Percentiles rank a stretch among this genome's conserved stretches.
These are phyloP conservation scores for Cecropterus lyciades DNA, from an alignment of 1,140 invertebrate species.

Conservation along the genomic window DNA sequence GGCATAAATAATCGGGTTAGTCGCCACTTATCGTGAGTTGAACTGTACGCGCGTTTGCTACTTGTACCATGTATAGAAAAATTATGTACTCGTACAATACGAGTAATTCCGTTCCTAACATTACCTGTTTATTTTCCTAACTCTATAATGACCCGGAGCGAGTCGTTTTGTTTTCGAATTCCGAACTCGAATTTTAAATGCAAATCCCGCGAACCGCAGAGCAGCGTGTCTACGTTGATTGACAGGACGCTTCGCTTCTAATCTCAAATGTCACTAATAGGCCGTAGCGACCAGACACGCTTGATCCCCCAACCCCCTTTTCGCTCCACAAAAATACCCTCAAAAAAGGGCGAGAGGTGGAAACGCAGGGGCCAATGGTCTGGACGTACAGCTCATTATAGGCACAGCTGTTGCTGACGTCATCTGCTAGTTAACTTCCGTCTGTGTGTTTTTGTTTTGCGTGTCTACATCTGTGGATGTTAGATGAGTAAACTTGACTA, in stretches of 20 bases:
- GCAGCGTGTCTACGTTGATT: conserved; percentile 24
- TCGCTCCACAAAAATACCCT: neutral
- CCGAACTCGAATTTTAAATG: conserved; percentile 29
- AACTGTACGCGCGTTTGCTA: too few relatives aligned
- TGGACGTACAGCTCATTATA: conserved; percentile 25
- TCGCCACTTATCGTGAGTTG: too few relatives aligned
- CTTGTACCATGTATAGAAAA: too few relatives aligned
- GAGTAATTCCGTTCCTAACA: too few relatives aligned
- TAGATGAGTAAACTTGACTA: neutral
- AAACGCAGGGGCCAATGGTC: conserved; percentile 3
- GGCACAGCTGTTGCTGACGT: conserved; percentile 28
- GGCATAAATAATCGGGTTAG: too few relatives aligned
- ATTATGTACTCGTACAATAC: too few relatives aligned
- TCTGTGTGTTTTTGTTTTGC: conserved; percentile 16
- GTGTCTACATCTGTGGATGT: conserved; percentile 11
- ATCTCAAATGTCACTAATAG: conserved; percentile 32
- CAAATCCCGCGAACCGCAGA: conserved; percentile 24
- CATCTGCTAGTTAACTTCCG: conserved; percentile 18
- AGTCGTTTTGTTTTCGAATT: conserved; percentile 23
- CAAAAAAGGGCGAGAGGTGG: neutral
- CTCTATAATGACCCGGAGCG: conserved; percentile 2
- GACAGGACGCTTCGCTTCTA: conserved; percentile 30
- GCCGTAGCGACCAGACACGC: conserved; percentile 1
- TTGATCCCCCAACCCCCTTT: conserved; percentile 5
- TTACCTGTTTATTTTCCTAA: conserved; percentile 7